Conservation (phyloP, 1,140 invertebrate genomes). For the Drosophila bipectinata region DNA sequence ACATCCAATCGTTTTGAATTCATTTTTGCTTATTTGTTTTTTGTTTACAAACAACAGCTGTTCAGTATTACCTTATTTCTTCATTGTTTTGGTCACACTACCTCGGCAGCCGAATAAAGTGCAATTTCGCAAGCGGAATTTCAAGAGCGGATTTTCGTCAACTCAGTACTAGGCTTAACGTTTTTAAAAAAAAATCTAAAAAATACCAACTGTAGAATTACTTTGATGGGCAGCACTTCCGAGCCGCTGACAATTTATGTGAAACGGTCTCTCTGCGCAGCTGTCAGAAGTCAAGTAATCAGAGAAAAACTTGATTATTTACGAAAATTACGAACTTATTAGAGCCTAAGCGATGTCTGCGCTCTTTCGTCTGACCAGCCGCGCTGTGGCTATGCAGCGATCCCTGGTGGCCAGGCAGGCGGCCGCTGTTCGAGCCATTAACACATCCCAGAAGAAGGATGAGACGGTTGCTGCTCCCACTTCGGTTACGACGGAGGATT, state of each 20-base stretch:
- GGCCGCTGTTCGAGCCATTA: slow-evolving; percentile 54
- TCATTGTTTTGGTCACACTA: too few relatives aligned
- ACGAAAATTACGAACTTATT: slow-evolving; percentile 53
- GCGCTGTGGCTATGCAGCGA: slow-evolving; percentile 69
- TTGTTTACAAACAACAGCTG: too few relatives aligned
- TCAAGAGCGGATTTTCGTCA: too few relatives aligned
- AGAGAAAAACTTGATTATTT: slow-evolving; percentile 55
- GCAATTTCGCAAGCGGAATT: too few relatives aligned
- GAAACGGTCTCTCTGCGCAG: slow-evolving; percentile 54
- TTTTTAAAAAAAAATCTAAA: too few relatives aligned
- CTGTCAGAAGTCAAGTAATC: slow-evolving; percentile 38
- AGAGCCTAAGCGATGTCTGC: slow-evolving; percentile 72
- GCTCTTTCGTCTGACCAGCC: slow-evolving; percentile 73
- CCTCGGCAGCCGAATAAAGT: too few relatives aligned
- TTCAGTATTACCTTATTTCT: too few relatives aligned
- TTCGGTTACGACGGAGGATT: slow-evolving; percentile 76
- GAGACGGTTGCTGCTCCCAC: slow-evolving; percentile 70
- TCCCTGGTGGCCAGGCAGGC: slow-evolving; percentile 57
- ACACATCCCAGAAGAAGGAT: slow-evolving; percentile 83
- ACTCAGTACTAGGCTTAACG: too few relatives aligned
- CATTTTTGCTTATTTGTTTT: too few relatives aligned
- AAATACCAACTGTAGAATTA: slow-evolving; percentile 4
- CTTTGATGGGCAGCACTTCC: slow-evolving; percentile 18
- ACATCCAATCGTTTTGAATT: too few relatives aligned
- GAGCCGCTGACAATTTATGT: slow-evolving; percentile 43